A percentile compares a stretch with the other conserved stretches of the same genome.
These are phyloP conservation scores for Bombus waltoni DNA, from an alignment of 1,140 invertebrate genomes.

Conservation along the genomic window DNA sequence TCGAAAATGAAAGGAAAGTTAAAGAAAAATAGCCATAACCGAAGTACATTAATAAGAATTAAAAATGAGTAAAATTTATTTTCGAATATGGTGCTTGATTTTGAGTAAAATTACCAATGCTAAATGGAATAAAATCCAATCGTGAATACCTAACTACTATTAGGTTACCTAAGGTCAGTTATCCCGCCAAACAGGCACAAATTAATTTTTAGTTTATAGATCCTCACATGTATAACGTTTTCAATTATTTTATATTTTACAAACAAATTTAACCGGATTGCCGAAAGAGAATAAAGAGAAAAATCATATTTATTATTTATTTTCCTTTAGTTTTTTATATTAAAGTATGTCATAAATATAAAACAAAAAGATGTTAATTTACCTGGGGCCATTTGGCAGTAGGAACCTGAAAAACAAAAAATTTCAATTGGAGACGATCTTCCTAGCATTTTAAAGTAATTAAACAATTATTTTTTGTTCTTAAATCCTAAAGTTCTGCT, in stretches of 20 bases:
- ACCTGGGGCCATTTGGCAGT: conserved; percentile 81
- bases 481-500: neutral
- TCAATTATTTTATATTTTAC: too few relatives aligned
- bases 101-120: neutral
- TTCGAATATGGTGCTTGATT: neutral
- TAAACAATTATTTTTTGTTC: neutral
- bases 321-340: neutral
- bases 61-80: neutral
- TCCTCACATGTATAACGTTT: too few relatives aligned
- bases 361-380: conserved; percentile 45
- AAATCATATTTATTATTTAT: conserved; percentile 8
- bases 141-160: neutral
- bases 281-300: neutral
- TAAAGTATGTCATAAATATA: neutral
- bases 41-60: neutral
- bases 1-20: neutral
- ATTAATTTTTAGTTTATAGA: conserved; percentile 2
- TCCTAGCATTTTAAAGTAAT: neutral
- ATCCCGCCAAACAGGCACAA: conserved; percentile 19
- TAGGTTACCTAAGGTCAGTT: neutral
- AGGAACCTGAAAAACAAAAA: conserved; percentile 74
- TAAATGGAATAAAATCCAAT: neutral
- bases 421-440: neutral
- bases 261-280: neutral
- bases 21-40: neutral